Base-by-base conservation (phyloP, 2,113 vertebrate species). In the Menidia beryllina region DNA sequence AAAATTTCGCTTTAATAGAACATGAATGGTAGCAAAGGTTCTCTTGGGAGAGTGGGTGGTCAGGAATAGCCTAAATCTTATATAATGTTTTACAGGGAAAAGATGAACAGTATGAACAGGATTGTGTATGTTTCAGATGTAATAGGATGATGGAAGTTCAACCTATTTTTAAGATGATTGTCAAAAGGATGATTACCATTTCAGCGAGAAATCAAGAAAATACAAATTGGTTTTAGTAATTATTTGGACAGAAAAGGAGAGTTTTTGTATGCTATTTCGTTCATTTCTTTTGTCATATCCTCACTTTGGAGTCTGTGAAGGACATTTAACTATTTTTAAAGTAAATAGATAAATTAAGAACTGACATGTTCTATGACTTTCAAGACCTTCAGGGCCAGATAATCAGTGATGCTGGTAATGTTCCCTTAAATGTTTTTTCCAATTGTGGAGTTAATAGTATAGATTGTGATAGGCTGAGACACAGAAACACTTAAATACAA, bases 1-100 rank as follows among this genome's bases (percentile, higher is more conserved):
- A 68, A 67, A 79, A 69, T 68, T 78, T 23, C 1, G 27, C 27
- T 94, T 94, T 93, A 94, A 93, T 93, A n/a, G 90, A 91, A 91
- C 91, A 92, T 77, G n/a, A 45, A 95, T 89, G 92, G 91, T 88
- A 89, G 78, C 55, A 86, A 71, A 43, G 47, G 82, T 52, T 82
- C 89, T 86, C 93, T 77, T 86, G 92, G 73, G 93, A 94, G 89
- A 90, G 79, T 47, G 79, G 70, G 39, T 73, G 78, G 90, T 84
- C 90, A 92, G 50, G 63, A 45, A 91, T 91, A 93, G 90, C 30
- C 7, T 10, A 34, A 34, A 10, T 34, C 7, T 34, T 77, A 84
- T 87, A 77, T 19, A 45, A 45, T 88, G 39, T 14, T 8, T 27
- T 43, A 19, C 0, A 26, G 52, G 3, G 24, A 54, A 47, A 5